Percentiles rank a stretch among this genome's conserved stretches.
These are phyloP conservation scores for Drosophila longiperda DNA, from an alignment of 2,888 invertebrate species.

Conservation along the genomic window DNA sequence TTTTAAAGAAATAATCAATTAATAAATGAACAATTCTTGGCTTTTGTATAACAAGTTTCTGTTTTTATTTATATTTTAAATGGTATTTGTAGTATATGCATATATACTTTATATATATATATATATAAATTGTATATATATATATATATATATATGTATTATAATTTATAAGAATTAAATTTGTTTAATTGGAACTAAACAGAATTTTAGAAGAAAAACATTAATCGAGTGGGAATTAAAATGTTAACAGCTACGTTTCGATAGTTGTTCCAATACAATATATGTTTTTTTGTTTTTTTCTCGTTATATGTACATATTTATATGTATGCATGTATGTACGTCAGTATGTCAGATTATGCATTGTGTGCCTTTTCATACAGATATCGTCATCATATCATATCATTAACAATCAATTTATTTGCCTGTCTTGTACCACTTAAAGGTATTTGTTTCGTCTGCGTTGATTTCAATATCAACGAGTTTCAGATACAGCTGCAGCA, in stretches of 20 bases:
- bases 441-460: conserved; percentile 7
- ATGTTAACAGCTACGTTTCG: conserved; percentile 51
- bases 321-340: conserved; percentile 21
- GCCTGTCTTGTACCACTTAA: conserved; percentile 34
- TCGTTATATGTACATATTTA: conserved; percentile 9
- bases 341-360: conserved; percentile 40
- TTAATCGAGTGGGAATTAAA: conserved; percentile 39
- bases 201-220: conserved; percentile 13
- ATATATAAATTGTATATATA: conserved; percentile 47
- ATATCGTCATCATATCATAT: conserved; percentile 33
- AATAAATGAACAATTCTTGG: conserved; percentile 4
- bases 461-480: conserved; percentile 39
- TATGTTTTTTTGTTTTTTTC: conserved; percentile 24
- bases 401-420: conserved; percentile 16
- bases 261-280: conserved; percentile 48
- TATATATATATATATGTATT: conserved; percentile 20
- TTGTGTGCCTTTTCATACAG: conserved; percentile 1
- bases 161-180: conserved; percentile 42
- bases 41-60: conserved; percentile 75
- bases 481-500: conserved; percentile 28
- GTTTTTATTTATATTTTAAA: conserved; percentile 71
- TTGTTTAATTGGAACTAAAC: conserved; percentile 50
- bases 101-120: conserved; percentile 35
- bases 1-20: background rate
- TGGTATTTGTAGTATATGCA: conserved; percentile 51